Percentiles rank a stretch among this genome's conserved stretches.
Conservation (phyloP, 1,140 invertebrate species). For the Bombus sylvicola region DNA sequence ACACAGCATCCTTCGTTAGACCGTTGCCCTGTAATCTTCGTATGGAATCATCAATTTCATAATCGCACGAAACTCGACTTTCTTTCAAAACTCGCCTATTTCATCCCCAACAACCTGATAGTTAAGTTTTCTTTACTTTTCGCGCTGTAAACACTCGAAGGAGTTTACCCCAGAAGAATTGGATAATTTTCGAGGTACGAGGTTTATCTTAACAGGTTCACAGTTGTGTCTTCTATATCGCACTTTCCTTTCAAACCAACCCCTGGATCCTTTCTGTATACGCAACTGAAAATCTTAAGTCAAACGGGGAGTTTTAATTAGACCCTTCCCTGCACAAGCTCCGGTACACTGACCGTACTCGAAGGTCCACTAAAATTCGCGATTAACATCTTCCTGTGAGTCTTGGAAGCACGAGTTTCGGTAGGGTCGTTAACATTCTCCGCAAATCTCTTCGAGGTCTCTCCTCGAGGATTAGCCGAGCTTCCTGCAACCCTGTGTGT, state of each 20-base stretch:
- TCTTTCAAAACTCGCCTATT: not conserved
- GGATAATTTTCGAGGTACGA: not conserved
- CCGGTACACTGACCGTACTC: not conserved
- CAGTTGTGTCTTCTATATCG: not conserved
- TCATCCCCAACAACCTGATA: not conserved
- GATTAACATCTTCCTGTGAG: not conserved
- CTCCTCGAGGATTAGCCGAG: not conserved
- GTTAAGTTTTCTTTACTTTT: not conserved
- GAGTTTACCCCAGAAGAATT: not conserved
- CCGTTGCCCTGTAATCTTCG: too few relatives aligned
- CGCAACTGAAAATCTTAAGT: not conserved
- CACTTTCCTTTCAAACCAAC: not conserved
- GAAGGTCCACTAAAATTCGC: not conserved
- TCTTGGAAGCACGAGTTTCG: not conserved
- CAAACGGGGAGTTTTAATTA: conserved; percentile 14
- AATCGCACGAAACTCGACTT: too few relatives aligned
- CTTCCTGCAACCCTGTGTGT: too few relatives aligned
- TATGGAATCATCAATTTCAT: not conserved
- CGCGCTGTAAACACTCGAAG: not conserved
- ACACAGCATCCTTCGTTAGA: too few relatives aligned
- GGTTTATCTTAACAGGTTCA: not conserved
- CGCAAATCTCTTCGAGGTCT: not conserved
- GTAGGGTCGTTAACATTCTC: conserved; percentile 29
- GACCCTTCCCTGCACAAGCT: not conserved
- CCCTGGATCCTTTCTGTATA: not conserved